Conservation (phyloP, 2,113 vertebrate species). For the Sisor rabdophorus region DNA sequence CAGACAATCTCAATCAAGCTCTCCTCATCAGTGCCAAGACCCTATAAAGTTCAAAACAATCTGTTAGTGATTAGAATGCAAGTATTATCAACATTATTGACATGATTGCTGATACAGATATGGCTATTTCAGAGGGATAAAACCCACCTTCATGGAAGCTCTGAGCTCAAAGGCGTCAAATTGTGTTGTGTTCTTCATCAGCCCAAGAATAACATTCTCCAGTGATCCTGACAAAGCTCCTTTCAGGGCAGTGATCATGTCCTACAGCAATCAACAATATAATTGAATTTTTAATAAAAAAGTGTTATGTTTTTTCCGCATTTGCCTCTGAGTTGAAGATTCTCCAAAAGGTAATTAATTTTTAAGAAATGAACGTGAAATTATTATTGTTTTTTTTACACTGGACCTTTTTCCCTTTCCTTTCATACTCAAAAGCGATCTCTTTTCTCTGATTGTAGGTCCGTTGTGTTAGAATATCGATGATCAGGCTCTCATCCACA, state of each 20-base stretch:
- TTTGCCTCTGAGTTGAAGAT: too few relatives aligned
- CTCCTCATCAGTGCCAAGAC: constrained; percentile 93
- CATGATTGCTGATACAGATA: not conserved
- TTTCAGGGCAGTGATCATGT: constrained; percentile 79
- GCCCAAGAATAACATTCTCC: constrained; percentile 82
- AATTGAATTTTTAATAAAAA: too few relatives aligned
- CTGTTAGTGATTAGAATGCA: not conserved
- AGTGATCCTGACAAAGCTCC: constrained; percentile 86
- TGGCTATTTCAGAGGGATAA: not conserved
- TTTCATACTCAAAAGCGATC: constrained; percentile 89
- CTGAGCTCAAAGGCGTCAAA: constrained; percentile 87
- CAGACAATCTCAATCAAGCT: constrained; percentile 91
- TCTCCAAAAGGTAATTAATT: too few relatives aligned
- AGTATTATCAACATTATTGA: too few relatives aligned
- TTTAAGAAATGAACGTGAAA: too few relatives aligned
- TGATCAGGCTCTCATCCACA: constrained; percentile 91
- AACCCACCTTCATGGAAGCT: constrained; percentile 85
- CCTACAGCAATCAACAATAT: constrained; percentile 50
- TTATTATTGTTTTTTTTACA: not conserved
- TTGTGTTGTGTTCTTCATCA: constrained; percentile 88
- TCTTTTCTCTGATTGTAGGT: constrained; percentile 87
- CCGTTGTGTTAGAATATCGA: constrained; percentile 86
- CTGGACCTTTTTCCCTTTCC: constrained; percentile 85
- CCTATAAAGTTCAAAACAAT: constrained; percentile 63
- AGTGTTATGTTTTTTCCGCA: too few relatives aligned